Evolutionary conservation across 2,113 vertebrate genomes (phyloP).

Genomic region (Gobiocypris rarus): DNA sequence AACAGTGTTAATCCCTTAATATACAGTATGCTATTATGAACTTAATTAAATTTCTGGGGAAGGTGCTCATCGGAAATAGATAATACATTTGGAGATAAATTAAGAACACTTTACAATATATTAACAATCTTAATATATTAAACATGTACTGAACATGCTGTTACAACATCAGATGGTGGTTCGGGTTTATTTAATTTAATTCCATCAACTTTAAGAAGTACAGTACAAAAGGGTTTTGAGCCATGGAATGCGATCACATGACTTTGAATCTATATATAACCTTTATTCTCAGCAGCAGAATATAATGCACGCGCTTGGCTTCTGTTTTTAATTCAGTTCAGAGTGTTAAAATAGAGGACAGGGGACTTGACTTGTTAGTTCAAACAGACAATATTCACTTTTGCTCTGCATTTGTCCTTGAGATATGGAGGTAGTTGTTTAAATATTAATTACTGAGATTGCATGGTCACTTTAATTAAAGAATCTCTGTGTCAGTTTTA

Average conservation of each 20-base stretch:
- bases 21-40: not conserved
- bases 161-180: not conserved
- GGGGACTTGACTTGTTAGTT: not conserved
- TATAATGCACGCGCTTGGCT: not conserved
- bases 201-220: not conserved
- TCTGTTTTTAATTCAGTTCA: not conserved
- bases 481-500: not conserved
- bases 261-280: not conserved
- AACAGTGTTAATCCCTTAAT: not conserved
- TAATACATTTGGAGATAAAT: slow-evolving; percentile 4
- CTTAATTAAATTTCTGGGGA: not conserved
- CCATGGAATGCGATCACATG: not conserved
- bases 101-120: slow-evolving; percentile 4
- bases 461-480: not conserved
- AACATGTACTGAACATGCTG: not conserved
- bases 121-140: not conserved
- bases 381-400: not conserved
- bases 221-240: not conserved
- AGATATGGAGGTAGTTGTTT: not conserved
- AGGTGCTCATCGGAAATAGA: not conserved
- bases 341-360: not conserved
- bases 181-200: not conserved
- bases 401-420: not conserved
- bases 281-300: too few species aligned
- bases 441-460: slow-evolving; percentile 23